Conservation (phyloP, 2,797 vertebrate species). For the Sphaeramia orbicularis region DNA sequence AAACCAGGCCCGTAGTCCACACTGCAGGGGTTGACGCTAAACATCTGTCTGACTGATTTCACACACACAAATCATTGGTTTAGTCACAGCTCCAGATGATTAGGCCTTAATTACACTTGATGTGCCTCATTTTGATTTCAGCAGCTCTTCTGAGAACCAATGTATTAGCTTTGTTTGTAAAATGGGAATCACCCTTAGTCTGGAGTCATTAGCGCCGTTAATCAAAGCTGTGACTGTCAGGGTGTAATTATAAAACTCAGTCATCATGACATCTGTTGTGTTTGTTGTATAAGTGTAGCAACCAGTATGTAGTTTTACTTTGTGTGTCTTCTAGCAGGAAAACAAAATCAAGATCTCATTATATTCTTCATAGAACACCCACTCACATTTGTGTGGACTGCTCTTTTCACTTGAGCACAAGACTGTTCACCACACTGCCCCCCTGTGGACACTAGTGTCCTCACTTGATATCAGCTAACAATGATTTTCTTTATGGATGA, state of each 20-base stretch:
- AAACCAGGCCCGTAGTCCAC: not conserved
- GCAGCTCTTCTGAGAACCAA: slow-evolving; percentile 35
- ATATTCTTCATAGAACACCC: slow-evolving; percentile 1
- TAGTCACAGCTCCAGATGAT: slow-evolving; percentile 57
- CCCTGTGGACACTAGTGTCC: slow-evolving; percentile 54
- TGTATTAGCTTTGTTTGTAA: slow-evolving; percentile 31
- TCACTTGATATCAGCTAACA: too few species aligned
- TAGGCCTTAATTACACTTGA: slow-evolving; percentile 46
- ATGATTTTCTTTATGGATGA: too few species aligned
- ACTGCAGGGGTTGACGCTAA: not conserved
- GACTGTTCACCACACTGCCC: slow-evolving; percentile 62
- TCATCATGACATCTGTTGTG: slow-evolving; percentile 9
- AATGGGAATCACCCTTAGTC: slow-evolving; percentile 28
- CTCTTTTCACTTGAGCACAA: slow-evolving; percentile 5
- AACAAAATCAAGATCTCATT: slow-evolving; percentile 21
- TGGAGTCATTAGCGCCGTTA: slow-evolving; percentile 33
- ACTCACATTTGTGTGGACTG: not conserved
- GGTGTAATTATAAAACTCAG: slow-evolving; percentile 37
- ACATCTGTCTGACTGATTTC: slow-evolving; percentile 58
- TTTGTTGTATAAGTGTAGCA: slow-evolving; percentile 27
- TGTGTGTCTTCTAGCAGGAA: slow-evolving; percentile 16
- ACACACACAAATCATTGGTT: slow-evolving; percentile 52
- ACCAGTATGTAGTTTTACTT: slow-evolving; percentile 14
- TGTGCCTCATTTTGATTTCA: slow-evolving; percentile 37
- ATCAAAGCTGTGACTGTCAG: slow-evolving; percentile 23